A percentile compares a stretch with the other conserved stretches of the same genome.
Conservation (phyloP, 1,140 invertebrate genomes). For the Zaprionus kolodkinae region DNA sequence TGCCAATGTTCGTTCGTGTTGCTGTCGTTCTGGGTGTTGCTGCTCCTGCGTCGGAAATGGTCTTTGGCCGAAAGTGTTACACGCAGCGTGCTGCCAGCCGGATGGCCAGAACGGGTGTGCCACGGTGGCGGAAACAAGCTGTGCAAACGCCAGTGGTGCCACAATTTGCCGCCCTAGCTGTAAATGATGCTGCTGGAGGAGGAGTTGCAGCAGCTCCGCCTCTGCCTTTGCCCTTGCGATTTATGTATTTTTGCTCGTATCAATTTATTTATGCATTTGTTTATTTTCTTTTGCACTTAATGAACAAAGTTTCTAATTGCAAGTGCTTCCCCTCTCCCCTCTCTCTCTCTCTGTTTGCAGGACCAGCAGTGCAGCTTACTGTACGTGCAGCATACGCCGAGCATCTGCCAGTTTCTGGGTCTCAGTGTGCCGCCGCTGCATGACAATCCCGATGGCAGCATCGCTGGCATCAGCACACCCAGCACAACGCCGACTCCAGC, state of each 20-base stretch:
- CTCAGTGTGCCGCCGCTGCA: conserved; percentile 37
- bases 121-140: conserved; percentile 51
- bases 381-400: conserved; percentile 72
- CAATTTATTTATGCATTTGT: conserved; percentile 77
- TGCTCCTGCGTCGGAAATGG: conserved; percentile 58
- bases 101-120: conserved; percentile 21
- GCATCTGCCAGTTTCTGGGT: conserved; percentile 77
- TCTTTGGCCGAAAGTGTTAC: conserved; percentile 80
- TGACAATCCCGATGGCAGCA: conserved; percentile 25
- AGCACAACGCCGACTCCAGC: conserved; percentile 37
- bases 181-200: conserved; percentile 4
- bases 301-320: conserved; percentile 80
- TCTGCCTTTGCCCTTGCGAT: conserved; percentile 30
- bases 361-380: conserved; percentile 75
- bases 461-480: too few relatives aligned
- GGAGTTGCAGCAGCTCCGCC: conserved; percentile 16
- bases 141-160: conserved; percentile 64
- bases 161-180: conserved; percentile 54
- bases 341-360: conserved; percentile 39
- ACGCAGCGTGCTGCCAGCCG: conserved; percentile 50
- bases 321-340: conserved; percentile 23
- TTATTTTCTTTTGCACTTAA: conserved; percentile 71
- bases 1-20: conserved; percentile 39
- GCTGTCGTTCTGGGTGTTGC: conserved; percentile 26
- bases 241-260: conserved; percentile 68